Evolutionary conservation across 2,797 vertebrate genomes (phyloP), one percentile per base, ranked within the genome.

Genomic region (Pipistrellus pipistrellus): DNA sequence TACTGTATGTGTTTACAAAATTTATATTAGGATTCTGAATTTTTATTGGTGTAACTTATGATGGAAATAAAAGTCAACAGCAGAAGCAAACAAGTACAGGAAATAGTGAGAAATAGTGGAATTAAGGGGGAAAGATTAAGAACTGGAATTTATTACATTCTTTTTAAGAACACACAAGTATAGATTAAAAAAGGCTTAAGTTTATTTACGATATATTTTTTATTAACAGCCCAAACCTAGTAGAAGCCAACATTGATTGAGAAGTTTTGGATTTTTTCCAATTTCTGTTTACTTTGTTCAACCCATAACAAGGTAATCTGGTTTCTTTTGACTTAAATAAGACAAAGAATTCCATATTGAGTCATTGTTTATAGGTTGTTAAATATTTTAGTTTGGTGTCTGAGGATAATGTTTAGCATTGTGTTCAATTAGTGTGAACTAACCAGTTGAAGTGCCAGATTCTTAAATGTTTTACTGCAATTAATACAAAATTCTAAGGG

Each of bases 41-140:
- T 98, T 94, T 90, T 93, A 75, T 97, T 97, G 96, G 90, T 64
- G 62, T 97, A 97, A 98, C 98, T 98, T 98, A 97, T 97, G 64
- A 84, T 91, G 59, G 93, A 98, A 98, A 97, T 98, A 97, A 98
- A 98, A 97, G 83, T 97, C 94, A 95, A 95, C 89, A 95, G 84
- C 95, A 97, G 90, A 30, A 95, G 93, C 96, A 97, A 96, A 93
- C 81, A 96, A 35, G 17, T 91, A 66, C 64, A 97, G 93, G 96
- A 98, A 98, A 97, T 95, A 72, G 72, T 68, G 95, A 97, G 95
- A 96, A 97, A 94, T 94, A 88, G 90, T 97, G 90, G 93, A 93
- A 88, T 95, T 96, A 96, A 88, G 91, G 10, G 10, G 73, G 95
- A 90, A 90, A 92, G 94, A 92, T 66, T 93, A 97, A 97, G 85